phyloP scores from a whole-genome alignment of 2,113 vertebrate species.

The Callocephalon fimbriatum region DNA sequence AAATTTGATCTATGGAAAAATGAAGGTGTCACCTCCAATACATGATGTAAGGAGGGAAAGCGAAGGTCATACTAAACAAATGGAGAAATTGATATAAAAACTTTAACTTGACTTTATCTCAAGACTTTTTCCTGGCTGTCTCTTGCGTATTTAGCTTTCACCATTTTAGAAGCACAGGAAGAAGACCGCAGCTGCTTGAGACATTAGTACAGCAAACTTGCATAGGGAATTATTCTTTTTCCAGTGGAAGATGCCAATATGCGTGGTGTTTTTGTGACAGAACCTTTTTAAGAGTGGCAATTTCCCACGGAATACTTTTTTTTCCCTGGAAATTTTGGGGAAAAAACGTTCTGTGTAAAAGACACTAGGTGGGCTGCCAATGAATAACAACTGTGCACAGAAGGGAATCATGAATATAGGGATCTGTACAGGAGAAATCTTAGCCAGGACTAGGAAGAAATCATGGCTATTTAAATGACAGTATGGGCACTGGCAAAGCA shows the following conservation, averaged over 20 bases:
- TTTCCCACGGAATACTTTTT: background rate
- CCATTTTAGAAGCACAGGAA: background rate
- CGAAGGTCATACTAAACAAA: background rate
- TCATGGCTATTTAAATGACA: background rate
- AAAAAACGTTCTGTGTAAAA: background rate
- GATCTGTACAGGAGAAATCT: background rate
- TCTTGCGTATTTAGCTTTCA: background rate
- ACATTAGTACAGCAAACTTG: background rate
- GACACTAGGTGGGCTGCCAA: background rate
- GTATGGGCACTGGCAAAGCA: background rate
- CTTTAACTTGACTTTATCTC: background rate
- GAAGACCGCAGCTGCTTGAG: background rate
- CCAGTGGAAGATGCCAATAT: background rate
- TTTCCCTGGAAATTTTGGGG: background rate
- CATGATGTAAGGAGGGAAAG: background rate
- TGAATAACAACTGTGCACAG: background rate
- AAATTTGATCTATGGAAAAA: background rate
- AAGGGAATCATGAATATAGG: background rate
- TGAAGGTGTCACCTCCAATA: fast-evolving
- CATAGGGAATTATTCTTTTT: background rate
- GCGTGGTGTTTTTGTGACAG: background rate
- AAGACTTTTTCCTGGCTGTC: background rate
- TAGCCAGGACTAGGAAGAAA: background rate
- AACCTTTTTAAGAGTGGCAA: background rate
- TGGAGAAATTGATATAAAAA: background rate